Percentiles rank a stretch among this genome's conserved stretches.
Evolutionary conservation across 2,888 invertebrate species (phyloP).

Genomic region (Podabrus alpinus): DNA sequence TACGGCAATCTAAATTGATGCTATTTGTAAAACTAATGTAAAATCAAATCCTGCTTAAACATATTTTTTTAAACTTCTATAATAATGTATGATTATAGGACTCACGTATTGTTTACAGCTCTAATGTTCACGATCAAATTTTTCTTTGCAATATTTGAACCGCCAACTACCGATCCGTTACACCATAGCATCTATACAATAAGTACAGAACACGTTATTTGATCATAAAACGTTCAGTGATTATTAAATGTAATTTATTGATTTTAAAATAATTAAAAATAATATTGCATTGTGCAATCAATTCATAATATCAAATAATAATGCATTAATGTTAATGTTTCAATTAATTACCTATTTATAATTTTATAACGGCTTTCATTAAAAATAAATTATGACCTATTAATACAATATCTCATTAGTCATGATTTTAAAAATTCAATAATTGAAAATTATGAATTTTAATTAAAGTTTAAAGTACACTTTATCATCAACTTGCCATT

Average conservation of each 20-base stretch:
- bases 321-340: conserved; percentile 1
- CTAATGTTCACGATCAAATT: neutral
- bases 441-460: neutral
- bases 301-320: neutral
- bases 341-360: neutral
- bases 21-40: neutral
- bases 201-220: neutral
- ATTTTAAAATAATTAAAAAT: neutral
- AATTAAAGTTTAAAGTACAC: neutral
- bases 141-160: neutral
- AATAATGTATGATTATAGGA: neutral
- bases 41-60: neutral
- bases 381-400: neutral
- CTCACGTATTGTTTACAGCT: neutral
- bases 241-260: neutral
- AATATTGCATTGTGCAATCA: neutral
- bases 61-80: neutral
- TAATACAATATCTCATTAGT: neutral
- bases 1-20: neutral
- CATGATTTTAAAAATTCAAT: neutral
- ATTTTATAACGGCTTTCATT: neutral
- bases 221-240: neutral
- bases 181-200: neutral
- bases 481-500: neutral
- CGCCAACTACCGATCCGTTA: neutral